phyloP scores from a whole-genome alignment of 2,113 vertebrate species.

The Arvicanthis niloticus region DNA sequence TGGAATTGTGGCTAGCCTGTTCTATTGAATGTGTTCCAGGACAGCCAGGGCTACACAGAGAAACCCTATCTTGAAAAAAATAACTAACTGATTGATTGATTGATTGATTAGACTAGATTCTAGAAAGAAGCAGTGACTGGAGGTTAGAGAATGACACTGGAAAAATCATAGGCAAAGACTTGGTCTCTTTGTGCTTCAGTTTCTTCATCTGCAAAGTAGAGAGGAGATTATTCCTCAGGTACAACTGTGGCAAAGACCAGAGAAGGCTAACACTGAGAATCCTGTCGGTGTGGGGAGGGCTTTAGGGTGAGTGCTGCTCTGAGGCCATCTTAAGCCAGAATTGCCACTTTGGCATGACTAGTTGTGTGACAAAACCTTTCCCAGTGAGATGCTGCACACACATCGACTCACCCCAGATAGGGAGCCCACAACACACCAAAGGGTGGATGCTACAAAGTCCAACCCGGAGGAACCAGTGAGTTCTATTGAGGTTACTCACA shows the following conservation, averaged over 20 bases:
- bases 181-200: background rate
- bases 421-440: background rate
- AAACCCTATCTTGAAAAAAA: background rate
- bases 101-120: background rate
- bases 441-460: background rate
- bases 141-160: background rate
- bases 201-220: slow-evolving; percentile 8
- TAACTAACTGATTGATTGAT: background rate
- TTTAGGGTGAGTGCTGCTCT: too few relatives aligned
- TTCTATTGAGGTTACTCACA: background rate
- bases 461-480: background rate
- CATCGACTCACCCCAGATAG: background rate
- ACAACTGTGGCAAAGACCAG: background rate
- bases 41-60: background rate
- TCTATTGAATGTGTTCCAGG: background rate
- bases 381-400: background rate
- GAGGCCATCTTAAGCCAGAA: background rate
- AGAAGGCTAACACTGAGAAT: background rate
- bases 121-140: background rate
- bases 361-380: background rate
- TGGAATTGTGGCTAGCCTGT: background rate
- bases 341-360: background rate
- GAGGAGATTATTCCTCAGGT: background rate
- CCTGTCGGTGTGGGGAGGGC: background rate
- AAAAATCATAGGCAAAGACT: background rate